Conservation (phyloP, 2,797 vertebrate genomes). For the Myotis findleyi region DNA sequence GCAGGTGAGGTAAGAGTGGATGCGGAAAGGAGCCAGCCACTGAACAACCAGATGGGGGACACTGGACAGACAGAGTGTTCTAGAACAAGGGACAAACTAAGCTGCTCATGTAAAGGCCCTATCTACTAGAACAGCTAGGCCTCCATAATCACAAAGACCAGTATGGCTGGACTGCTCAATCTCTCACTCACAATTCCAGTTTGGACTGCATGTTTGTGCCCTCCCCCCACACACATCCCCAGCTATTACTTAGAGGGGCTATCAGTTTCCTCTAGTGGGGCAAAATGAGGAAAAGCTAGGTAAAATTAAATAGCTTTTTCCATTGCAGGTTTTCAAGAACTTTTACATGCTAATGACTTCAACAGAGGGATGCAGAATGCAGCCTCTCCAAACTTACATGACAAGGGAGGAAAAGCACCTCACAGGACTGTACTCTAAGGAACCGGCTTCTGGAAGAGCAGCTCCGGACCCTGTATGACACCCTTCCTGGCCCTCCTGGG, state of each 20-base stretch:
- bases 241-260: neutral
- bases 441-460: neutral
- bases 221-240: neutral
- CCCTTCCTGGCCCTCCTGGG: neutral
- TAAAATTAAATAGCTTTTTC: neutral
- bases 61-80: neutral
- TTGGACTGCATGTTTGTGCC: neutral
- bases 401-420: neutral
- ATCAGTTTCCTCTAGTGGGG: neutral
- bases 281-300: neutral
- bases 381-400: neutral
- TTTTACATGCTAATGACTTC: neutral
- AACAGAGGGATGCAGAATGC: neutral
- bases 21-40: neutral
- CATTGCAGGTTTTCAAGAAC: neutral
- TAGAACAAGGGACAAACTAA: neutral
- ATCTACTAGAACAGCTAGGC: neutral
- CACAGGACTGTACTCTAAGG: neutral
- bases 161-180: neutral
- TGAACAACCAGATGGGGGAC: neutral
- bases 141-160: neutral
- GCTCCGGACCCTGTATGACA: neutral
- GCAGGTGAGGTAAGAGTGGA: neutral
- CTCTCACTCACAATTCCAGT: neutral
- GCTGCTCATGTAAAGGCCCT: neutral